Base-by-base conservation (phyloP, 2,113 vertebrate species). In the Puffinus mauretanicus region DNA sequence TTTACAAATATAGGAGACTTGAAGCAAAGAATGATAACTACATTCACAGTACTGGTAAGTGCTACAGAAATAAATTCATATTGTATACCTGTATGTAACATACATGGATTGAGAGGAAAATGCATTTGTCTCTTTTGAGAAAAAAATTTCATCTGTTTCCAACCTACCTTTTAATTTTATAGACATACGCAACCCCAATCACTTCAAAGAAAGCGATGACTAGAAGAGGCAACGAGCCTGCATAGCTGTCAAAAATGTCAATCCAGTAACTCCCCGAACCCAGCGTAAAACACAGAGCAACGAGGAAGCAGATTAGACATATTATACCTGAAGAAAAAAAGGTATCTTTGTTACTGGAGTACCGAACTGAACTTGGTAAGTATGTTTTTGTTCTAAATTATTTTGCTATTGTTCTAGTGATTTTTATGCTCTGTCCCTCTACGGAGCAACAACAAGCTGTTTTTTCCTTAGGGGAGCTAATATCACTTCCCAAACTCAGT, bases 201-300 rank as follows among this genome's bases (percentile, higher is more conserved):
- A 99, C 94, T 97, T 99, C 99, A 64, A 98, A 98, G 93, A 99
- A 98, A 25, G 99, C 98, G 0, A 99, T 96, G 89, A 99, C 49
- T 55, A 99, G 96, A 65, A 99, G 98, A 81, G 99, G 99, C 29
- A 99, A 42, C 0, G 99, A 98, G 16, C 96, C 98, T 6, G 97
- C 98, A 2, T 98, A 99, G 87, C 76, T 97, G 93, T 99, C 99
- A 46, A 99, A 99, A 90, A 99, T 96, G 97, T 99, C 99, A 49
- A 99, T 98, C 99, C 99, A 99, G 97, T 99, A 99, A 97, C 98
- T 99, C 10, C 99, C 99, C 0, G 99, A 99, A 42, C 97, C 97
- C 98, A 98, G 52, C 0, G 98, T 97, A 96, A 99, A 99, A 92
- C 99, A 98, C 52, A 99, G 97, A 42, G 98, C 98, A 15, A 90